These are phyloP conservation scores for Etheostoma spectabile DNA, from an alignment of 2,113 vertebrate genomes.

Conservation along the genomic window DNA sequence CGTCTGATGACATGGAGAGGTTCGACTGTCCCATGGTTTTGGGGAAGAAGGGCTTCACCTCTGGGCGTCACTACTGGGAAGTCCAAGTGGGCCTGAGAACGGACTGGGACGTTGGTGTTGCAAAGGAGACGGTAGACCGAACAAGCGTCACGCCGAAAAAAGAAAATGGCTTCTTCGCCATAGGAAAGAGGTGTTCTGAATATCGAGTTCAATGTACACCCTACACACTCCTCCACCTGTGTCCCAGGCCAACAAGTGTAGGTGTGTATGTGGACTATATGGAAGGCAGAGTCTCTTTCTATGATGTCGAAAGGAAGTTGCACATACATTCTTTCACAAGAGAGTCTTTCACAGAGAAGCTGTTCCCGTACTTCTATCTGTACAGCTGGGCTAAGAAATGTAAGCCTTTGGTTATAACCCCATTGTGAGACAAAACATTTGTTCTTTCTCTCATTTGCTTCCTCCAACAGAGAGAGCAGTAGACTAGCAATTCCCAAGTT, in stretches of 20 bases:
- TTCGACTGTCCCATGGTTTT: conserved; percentile 70
- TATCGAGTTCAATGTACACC: background rate
- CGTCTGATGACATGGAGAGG: background rate
- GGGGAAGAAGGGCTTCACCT: conserved; percentile 68
- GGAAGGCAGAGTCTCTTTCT: conserved; percentile 85
- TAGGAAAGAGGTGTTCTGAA: conserved; percentile 16
- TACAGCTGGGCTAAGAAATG: conserved; percentile 47
- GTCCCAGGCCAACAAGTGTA: conserved; percentile 49
- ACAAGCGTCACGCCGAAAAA: conserved; percentile 26
- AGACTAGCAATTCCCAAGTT: too few relatives aligned
- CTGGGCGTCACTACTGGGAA: conserved; percentile 80
- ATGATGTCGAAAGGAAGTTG: conserved; percentile 59
- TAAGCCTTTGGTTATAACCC: conserved; percentile 33
- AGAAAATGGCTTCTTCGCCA: conserved; percentile 60
- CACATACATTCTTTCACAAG: conserved; percentile 82
- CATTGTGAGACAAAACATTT: fast-evolving
- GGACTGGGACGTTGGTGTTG: conserved; percentile 83
- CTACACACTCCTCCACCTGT: background rate
- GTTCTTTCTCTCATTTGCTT: fast-evolving
- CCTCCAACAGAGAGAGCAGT: background rate
- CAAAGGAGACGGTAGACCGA: conserved; percentile 64
- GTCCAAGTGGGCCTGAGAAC: conserved; percentile 65
- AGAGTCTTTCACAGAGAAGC: conserved; percentile 79
- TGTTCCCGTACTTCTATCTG: conserved; percentile 84
- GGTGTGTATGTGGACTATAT: conserved; percentile 87